Conservation (phyloP, 2,113 vertebrate genomes). For the Cavia porcellus region DNA sequence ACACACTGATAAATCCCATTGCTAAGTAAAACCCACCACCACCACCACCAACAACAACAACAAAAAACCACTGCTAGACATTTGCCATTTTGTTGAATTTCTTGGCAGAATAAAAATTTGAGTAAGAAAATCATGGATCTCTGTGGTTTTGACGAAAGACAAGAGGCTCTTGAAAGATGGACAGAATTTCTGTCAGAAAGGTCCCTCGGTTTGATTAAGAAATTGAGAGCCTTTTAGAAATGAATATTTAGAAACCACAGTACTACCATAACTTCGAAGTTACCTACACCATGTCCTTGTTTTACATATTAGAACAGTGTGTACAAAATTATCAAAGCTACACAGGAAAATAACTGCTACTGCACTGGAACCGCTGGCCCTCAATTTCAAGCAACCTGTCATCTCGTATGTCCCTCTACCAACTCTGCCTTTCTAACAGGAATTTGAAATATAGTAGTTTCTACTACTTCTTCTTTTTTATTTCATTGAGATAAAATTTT, state of each 20-base stretch:
- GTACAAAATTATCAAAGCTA: not conserved
- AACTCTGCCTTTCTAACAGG: not conserved
- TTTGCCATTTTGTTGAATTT: not conserved
- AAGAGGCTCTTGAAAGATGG: not conserved
- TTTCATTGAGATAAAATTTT: not conserved
- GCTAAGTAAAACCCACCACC: too few species aligned
- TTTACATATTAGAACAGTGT: not conserved
- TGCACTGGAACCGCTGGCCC: not conserved
- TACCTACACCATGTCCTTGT: not conserved
- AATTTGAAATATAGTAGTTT: not conserved
- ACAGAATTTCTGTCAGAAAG: not conserved
- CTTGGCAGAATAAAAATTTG: not conserved
- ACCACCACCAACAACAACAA: not conserved
- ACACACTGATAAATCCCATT: not conserved
- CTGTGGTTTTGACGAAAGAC: not conserved
- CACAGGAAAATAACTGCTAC: not conserved
- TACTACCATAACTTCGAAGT: not conserved
- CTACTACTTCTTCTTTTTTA: not conserved
- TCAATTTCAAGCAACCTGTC: not conserved
- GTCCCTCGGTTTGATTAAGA: not conserved
- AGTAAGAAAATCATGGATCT: not conserved
- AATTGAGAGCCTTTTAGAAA: not conserved
- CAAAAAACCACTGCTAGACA: not conserved
- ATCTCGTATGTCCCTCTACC: not conserved
- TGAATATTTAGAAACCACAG: slow-evolving; percentile 28